A percentile compares a stretch with the other conserved stretches of the same genome.
These are phyloP conservation scores for Scaptomyza flava DNA, from an alignment of 2,888 invertebrate genomes.

Conservation along the genomic window DNA sequence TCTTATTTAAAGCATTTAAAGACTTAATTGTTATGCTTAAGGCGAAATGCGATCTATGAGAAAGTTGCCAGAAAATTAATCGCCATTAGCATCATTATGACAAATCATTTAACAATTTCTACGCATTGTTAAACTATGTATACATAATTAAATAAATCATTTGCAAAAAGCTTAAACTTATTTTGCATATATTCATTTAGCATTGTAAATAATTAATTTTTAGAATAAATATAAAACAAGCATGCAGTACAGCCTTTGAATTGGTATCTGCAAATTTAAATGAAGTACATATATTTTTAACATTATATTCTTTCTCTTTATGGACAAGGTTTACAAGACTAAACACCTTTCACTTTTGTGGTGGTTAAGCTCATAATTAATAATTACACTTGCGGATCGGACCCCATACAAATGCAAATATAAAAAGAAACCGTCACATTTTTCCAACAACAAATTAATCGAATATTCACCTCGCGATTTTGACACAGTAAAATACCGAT, in stretches of 20 bases:
- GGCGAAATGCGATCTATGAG: constrained; percentile 44
- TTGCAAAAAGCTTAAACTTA: background rate
- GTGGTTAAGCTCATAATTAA: background rate
- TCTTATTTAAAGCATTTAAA: constrained; percentile 14
- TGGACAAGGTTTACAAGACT: background rate
- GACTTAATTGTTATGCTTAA: constrained; percentile 67
- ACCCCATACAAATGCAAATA: background rate
- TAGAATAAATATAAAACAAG: background rate
- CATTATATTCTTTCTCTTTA: background rate
- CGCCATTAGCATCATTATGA: constrained; percentile 30
- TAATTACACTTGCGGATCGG: background rate
- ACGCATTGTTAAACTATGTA: background rate
- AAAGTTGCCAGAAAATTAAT: constrained; percentile 52
- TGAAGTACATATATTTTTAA: background rate
- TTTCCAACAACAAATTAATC: background rate
- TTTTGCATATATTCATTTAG: background rate
- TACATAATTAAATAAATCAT: background rate
- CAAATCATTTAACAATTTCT: constrained; percentile 24
- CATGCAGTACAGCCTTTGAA: background rate
- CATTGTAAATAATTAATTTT: background rate
- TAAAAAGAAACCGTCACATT: background rate
- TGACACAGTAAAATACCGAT: background rate
- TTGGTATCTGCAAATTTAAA: background rate
- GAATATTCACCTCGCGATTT: background rate
- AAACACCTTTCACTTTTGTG: background rate